Evolutionary conservation across 2,888 invertebrate genomes (phyloP), one percentile per base, ranked within the genome.

Genomic region (Tetranychus piercei): DNA sequence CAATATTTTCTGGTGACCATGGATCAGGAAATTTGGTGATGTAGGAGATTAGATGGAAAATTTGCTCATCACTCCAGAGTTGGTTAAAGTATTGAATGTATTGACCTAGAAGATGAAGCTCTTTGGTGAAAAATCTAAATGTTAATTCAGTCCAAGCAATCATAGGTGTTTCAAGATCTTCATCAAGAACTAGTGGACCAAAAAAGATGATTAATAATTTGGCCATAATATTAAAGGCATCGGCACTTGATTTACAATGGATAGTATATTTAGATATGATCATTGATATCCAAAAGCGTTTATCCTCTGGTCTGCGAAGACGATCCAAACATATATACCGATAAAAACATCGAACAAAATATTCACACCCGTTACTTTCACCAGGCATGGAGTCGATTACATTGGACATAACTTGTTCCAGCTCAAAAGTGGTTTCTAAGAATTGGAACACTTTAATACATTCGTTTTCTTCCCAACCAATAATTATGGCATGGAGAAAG

Each of bases 1-100:
- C 71, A 6, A 71, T 23, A 71, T 71, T 71, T 71, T 71, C 71
- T 9, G 23, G 18, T 71, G 43, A 71, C 71, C 71, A 71, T 43
- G 20, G 71, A n/a, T 71, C 71, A 23, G 71, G 71, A n/a, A 71
- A 43, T 22, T 71, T 71, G 23, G 43, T 71, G 18, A 71, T 18
- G 1, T 7, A 18, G 18, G n/a, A 18, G 18, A 71, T 71, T 7
- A 71, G 18, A 6, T n/a, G 15, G 43, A 71, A 18, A 22, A 71
- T 71, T 18, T 34, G 6, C 18, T 71, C 43, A 43, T 71, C 43
- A 11, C 18, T 34, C 71, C 71, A 71, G n/a, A 18, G 23, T 18
- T 34, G 22, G n/a, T 18, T 22, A 22, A 18, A 18, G 23, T 71
- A n/a, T 22, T 22, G 23, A 71, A 18, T 7, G 6, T 18, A 23